These are phyloP conservation scores for Poecile montanus DNA, from an alignment of 2,797 vertebrate species.

Conservation along the genomic window DNA sequence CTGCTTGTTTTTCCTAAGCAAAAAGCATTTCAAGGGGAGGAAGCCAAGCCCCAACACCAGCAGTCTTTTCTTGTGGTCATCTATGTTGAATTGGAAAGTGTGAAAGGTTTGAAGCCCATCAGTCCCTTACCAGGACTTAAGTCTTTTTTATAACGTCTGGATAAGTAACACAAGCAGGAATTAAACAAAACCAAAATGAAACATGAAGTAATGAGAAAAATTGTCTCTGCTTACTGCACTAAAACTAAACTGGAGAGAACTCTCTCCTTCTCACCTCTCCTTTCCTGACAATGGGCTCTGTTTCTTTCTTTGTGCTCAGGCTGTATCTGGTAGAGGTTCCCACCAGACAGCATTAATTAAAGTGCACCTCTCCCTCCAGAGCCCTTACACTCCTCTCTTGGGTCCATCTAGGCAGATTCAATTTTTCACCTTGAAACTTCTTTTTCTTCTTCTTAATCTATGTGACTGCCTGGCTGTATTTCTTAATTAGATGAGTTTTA, in stretches of 20 bases:
- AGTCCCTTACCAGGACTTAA: neutral
- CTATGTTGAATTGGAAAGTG: neutral
- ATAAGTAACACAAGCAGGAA: neutral
- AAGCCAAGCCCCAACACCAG: neutral
- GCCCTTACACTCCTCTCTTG: neutral
- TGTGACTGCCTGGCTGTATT: neutral
- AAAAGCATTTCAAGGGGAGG: neutral
- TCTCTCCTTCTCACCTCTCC: neutral
- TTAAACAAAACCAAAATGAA: neutral
- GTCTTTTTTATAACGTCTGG: neutral
- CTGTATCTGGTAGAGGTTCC: neutral
- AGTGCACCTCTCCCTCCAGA: neutral
- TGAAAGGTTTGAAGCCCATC: accelerated
- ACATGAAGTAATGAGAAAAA: neutral
- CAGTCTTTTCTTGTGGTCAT: neutral
- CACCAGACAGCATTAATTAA: neutral
- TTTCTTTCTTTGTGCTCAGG: neutral
- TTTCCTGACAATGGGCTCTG: neutral
- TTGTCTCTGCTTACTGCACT: neutral
- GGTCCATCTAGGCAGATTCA: neutral
- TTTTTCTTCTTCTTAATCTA: neutral
- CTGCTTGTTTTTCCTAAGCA: neutral
- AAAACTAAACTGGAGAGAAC: neutral
- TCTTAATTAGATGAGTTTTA: neutral
- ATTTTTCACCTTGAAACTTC: neutral